Evolutionary conservation across 1,140 invertebrate genomes (phyloP).

Genomic region (Habropoda laboriosa): DNA sequence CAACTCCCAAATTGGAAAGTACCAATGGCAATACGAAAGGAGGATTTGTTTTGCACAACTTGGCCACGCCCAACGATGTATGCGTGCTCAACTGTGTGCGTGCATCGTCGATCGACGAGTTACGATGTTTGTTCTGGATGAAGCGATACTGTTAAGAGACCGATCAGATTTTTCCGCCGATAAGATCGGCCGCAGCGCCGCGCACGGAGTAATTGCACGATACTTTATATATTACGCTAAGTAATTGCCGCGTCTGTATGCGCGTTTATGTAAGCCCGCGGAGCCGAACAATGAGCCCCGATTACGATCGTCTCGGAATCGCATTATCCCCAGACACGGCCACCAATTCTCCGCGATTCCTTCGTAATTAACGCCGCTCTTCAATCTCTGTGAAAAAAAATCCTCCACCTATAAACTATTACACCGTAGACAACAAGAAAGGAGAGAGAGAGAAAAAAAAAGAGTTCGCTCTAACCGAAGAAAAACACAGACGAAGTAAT

Average conservation of each 20-base stretch:
- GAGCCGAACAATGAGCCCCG: slow-evolving; percentile 47
- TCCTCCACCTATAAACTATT: too few relatives aligned
- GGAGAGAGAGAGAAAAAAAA: too few relatives aligned
- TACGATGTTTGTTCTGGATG: slow-evolving; percentile 31
- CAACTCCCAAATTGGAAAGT: too few relatives aligned
- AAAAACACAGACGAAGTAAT: too few relatives aligned
- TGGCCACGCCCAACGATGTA: too few relatives aligned
- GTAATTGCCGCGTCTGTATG: slow-evolving; percentile 29
- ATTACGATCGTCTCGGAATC: slow-evolving; percentile 46
- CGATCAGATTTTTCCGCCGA: slow-evolving; percentile 49
- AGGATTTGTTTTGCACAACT: too few relatives aligned
- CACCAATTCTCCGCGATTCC: slow-evolving; percentile 4
- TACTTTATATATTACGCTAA: slow-evolving; percentile 49
- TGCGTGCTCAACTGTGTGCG: too few relatives aligned
- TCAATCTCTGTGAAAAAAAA: slow-evolving; percentile 1
- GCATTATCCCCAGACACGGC: slow-evolving; percentile 5
- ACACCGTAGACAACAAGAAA: too few relatives aligned
- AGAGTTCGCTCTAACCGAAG: too few relatives aligned
- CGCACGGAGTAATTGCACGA: slow-evolving; percentile 45
- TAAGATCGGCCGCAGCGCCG: slow-evolving; percentile 32
- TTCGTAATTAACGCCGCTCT: slow-evolving; percentile 22
- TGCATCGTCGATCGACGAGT: background rate
- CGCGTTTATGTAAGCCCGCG: slow-evolving; percentile 46
- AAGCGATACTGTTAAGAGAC: slow-evolving; percentile 37
- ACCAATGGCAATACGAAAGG: too few relatives aligned